Conservation (phyloP, 2,888 invertebrate species). For the Ormyrus labotus region DNA sequence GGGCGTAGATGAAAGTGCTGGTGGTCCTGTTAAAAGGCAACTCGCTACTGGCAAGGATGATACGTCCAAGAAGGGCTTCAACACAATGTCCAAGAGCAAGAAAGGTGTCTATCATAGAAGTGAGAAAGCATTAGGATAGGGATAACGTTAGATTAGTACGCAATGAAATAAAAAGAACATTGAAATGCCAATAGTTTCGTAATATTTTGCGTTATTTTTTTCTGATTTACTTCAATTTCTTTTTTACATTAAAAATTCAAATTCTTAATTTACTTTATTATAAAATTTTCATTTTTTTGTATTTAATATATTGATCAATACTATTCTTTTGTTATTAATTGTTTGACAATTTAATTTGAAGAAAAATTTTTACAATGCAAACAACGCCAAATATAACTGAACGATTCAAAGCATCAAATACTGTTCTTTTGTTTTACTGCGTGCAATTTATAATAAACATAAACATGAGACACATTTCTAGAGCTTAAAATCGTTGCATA, state of each 20-base stretch:
- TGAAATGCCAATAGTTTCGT: not conserved
- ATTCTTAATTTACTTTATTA: not conserved
- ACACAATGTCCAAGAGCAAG: slow-evolving; percentile 72
- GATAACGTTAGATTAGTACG: slow-evolving; percentile 27
- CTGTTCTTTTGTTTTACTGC: slow-evolving; percentile 22
- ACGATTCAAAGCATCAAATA: not conserved
- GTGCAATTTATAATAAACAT: slow-evolving; percentile 18
- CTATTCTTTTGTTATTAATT: not conserved
- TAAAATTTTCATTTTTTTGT: slow-evolving; percentile 3
- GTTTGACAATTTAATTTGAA: not conserved
- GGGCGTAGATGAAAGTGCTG: slow-evolving; percentile 75
- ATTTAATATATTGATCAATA: not conserved
- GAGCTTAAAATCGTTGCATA: slow-evolving; percentile 27
- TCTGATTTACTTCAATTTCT: not conserved
- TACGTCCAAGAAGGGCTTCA: slow-evolving; percentile 72
- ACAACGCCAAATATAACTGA: slow-evolving; percentile 10
- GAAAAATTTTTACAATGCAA: slow-evolving; percentile 5
- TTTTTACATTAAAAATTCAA: not conserved
- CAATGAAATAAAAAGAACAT: slow-evolving; percentile 2
- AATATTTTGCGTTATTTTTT: slow-evolving; percentile 12
- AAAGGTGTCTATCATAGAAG: slow-evolving; percentile 69
- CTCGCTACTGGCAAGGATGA: slow-evolving; percentile 72
- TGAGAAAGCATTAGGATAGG: slow-evolving; percentile 9
- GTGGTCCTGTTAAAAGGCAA: slow-evolving; percentile 74
- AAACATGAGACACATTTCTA: slow-evolving; percentile 49